Evolutionary conservation across 2,797 vertebrate species (phyloP).

Genomic region (Intellagama lesueurii): DNA sequence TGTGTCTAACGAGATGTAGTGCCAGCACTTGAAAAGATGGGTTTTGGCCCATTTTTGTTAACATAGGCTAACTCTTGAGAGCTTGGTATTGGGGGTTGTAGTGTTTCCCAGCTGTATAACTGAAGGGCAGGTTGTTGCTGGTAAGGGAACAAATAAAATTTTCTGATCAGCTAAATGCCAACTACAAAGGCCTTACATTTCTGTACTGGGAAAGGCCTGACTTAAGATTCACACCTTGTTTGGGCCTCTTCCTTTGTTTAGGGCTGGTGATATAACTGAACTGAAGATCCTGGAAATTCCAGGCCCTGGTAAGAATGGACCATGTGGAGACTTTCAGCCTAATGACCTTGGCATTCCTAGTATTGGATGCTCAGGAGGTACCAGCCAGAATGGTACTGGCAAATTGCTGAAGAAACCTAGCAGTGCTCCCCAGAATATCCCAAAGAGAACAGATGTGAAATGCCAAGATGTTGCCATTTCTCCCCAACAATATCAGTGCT

Average conservation of each 20-base stretch:
- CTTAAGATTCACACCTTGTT: not conserved
- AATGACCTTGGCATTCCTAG: slow-evolving; percentile 66
- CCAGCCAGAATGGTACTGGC: slow-evolving; percentile 78
- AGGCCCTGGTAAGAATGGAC: slow-evolving; percentile 72
- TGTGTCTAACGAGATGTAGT: not conserved
- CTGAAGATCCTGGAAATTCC: slow-evolving; percentile 95
- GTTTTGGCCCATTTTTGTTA: not conserved
- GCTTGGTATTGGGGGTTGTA: not conserved
- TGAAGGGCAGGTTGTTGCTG: not conserved
- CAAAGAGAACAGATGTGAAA: slow-evolving; percentile 82
- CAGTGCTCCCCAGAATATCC: slow-evolving; percentile 87
- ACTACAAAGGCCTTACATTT: too few relatives aligned
- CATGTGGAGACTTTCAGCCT: slow-evolving; percentile 74
- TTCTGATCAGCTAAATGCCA: not conserved
- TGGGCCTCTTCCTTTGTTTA: slow-evolving; percentile 68
- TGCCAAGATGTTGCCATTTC: slow-evolving; percentile 77
- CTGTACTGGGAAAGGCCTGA: accelerated
- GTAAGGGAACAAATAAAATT: accelerated
- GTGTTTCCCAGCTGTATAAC: not conserved
- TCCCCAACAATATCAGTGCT: slow-evolving; percentile 87
- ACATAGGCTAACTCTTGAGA: not conserved
- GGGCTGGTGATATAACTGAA: slow-evolving; percentile 96
- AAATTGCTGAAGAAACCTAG: slow-evolving; percentile 76
- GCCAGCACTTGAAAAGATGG: not conserved
- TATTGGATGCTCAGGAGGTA: slow-evolving; percentile 69